Evolutionary conservation across 2,113 vertebrate species (phyloP), one percentile per base, ranked within the genome.

Genomic region (Scopus umbretta): DNA sequence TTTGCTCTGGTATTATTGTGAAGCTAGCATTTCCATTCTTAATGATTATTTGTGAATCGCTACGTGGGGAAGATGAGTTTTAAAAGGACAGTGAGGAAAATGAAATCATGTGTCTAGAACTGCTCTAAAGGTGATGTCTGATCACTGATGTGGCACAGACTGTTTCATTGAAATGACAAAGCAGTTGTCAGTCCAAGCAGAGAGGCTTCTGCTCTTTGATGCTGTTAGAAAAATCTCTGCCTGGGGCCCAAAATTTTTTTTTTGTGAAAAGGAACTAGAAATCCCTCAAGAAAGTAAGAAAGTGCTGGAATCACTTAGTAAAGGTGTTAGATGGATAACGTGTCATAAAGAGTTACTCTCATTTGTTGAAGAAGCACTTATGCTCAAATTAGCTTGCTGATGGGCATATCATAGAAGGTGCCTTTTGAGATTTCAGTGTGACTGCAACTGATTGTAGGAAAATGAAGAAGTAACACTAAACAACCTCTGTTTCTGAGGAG

Each of bases 321-420:
- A 76, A 42, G 40, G 40, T 42, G 40, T 42, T 80, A 34, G 67
- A 49, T 88, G 50, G 67, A 43, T 66, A 67, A 78, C 1, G 0
- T 91, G 38, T 59, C 47, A 30, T 63, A 30, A 67, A 67, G 80
- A 91, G 59, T 84, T 94, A 26, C 32, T 86, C 36, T 94, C 27
- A 59, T 84, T 92, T 89, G 47, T 71, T 94, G 90, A 95, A 92
- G 90, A 81, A 94, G 83, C 56, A 66, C 87, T 91, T 91, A 34
- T 9, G 42, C 43, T 91, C 26, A 75, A 85, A 89, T 96, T 92
- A 95, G 61, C 65, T 91, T 87, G 47, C 75, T 74, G 86, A 89
- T 81, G 68, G 86, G 65, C n/a, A 19, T 84, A 59, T 86, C n/a
- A 11, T 27, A 78, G 67, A 66, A 86, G 52, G 43, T 94, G 72